Base-by-base conservation (phyloP, 2,113 vertebrate species). In the Cyanistes caeruleus region DNA sequence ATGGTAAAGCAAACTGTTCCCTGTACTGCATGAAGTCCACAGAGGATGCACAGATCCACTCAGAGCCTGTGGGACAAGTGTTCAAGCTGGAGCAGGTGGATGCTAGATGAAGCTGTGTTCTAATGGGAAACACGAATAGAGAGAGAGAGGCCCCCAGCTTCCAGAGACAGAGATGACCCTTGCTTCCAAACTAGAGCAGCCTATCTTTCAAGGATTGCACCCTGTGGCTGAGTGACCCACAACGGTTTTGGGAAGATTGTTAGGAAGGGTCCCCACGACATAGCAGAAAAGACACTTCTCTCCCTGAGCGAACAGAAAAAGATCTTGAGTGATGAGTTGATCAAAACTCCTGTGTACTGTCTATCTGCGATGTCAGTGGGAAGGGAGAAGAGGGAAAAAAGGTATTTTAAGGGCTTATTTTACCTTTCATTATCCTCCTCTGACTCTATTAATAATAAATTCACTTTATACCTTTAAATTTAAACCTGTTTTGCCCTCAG, bases 51-150 rank as follows among this genome's bases (percentile, higher is more conserved):
- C 51, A 37, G 16, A 25, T 35, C 25, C 33, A 55, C 62, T 24
- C 1, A 0, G 39, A 65, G 31, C 9, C 39, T 30, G 9, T 55
- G 20, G 62, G 7, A 46, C 35, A 46, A 46, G 15, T 35, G 15
- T 19, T 53, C 12, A 13, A 0, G 0, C 3, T 30, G 33, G 20
- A 30, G 15, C 0, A 0, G 16, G 33, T 31, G 16, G 25, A 65
- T 37, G 9, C 2, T 19, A 31, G 33, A 46, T 20, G 31, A 46
- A 37, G 15, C n/a, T 67, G 7, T 55, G 33, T 6, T 67, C 7
- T 19, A 30, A 3, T 20, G 20, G 20, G 3, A 67, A 35, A 35
- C 20, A 7, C 0, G 2, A 44, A 55, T 0, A 64, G 14, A n/a
- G 30, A 21, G 35, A 49, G 22, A 49, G n/a, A 60, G 39, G 12